Conservation (phyloP, 2,113 vertebrate species). For the Psilopogon haemacephalus region DNA sequence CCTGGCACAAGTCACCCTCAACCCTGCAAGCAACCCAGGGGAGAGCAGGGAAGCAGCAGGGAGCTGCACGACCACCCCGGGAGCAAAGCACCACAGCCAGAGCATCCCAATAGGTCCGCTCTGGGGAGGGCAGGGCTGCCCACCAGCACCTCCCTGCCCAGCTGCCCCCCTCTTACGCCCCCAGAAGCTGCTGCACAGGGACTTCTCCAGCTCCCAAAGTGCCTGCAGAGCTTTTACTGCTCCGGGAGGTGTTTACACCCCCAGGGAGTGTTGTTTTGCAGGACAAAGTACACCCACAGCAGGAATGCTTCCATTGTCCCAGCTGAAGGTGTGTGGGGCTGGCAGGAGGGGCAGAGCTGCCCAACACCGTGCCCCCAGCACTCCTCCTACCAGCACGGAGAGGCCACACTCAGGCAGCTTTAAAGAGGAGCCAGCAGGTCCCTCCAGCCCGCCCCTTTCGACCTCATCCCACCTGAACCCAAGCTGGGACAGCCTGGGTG, state of each 20-base stretch:
- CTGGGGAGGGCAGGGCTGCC: not conserved
- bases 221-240: not conserved
- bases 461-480: not conserved
- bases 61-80: accelerated
- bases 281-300: not conserved
- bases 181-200: not conserved
- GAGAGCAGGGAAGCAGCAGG: not conserved
- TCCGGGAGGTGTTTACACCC: not conserved
- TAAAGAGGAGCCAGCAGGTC: not conserved
- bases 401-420: not conserved
- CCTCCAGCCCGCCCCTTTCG: not conserved
- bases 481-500: no score
- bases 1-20: accelerated
- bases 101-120: accelerated
- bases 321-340: not conserved
- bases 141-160: not conserved
- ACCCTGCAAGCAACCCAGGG: not conserved
- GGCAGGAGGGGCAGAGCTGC: not conserved
- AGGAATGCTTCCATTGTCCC: not conserved
- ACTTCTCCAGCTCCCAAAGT: not conserved
- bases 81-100: accelerated
- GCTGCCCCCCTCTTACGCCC: no score
- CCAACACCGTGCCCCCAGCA: not conserved
- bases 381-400: not conserved
- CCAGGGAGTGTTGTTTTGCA: not conserved